Conservation (phyloP, 2,797 vertebrate genomes). For the Darevskia mixta region DNA sequence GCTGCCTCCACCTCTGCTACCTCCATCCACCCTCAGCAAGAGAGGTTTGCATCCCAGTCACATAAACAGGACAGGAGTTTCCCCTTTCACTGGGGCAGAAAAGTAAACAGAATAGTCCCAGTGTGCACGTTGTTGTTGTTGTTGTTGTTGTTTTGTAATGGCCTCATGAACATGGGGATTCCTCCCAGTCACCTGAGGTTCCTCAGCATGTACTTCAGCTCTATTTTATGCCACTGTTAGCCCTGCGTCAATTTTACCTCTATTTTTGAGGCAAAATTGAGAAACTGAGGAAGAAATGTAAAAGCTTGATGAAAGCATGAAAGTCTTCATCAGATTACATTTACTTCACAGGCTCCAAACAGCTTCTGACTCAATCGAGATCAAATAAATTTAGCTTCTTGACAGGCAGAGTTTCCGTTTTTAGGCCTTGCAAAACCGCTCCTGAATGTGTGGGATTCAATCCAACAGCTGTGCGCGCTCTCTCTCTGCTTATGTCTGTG, state of each 20-base stretch:
- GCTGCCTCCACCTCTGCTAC: background rate
- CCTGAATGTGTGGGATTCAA: constrained; percentile 43
- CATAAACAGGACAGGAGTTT: background rate
- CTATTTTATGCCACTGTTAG: background rate
- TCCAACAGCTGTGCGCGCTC: constrained; percentile 58
- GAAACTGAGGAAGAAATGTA: background rate
- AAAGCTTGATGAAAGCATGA: constrained; percentile 7
- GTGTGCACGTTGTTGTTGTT: background rate
- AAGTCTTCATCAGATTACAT: background rate
- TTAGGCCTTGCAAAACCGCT: constrained; percentile 62
- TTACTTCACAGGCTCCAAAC: background rate
- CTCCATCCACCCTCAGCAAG: background rate
- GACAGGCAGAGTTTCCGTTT: constrained; percentile 43
- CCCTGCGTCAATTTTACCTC: background rate
- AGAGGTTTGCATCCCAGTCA: background rate
- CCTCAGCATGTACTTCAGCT: background rate
- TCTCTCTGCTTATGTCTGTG: background rate
- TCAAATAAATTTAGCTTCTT: accelerated
- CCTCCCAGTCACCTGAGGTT: background rate
- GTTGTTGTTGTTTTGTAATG: background rate
- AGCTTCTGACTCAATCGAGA: background rate
- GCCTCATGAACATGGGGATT: background rate
- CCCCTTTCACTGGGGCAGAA: background rate
- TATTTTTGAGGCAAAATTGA: background rate
- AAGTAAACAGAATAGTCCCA: background rate